Evolutionary conservation across 2,888 invertebrate species (phyloP).

Genomic region (Melinaea marsaeus): DNA sequence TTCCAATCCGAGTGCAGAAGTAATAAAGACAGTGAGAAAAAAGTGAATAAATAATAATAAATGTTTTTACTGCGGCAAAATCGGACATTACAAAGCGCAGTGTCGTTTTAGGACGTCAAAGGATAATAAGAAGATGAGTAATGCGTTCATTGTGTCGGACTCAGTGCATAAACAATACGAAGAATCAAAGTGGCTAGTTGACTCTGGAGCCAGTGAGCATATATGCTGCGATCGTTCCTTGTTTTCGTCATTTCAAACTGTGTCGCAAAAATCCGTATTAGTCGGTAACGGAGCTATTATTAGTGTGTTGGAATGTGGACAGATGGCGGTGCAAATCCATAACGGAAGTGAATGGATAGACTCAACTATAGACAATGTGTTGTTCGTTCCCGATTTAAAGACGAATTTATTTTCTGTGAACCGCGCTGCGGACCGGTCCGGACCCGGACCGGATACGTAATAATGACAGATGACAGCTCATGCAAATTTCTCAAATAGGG

Average conservation of each 20-base stretch:
- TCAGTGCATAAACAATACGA: conserved; percentile 7
- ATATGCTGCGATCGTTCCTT: conserved; percentile 31
- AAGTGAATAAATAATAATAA: too few relatives aligned
- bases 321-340: conserved; percentile 30
- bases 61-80: conserved; percentile 12
- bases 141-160: conserved; percentile 15
- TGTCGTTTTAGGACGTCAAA: conserved; percentile 13
- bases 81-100: conserved; percentile 13
- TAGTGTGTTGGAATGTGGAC: conserved; percentile 29
- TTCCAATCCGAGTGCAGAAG: too few relatives aligned
- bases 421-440: conserved; percentile 25
- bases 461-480: conserved; percentile 27
- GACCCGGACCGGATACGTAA: conserved; percentile 37
- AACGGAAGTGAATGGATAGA: conserved; percentile 29
- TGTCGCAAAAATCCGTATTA: conserved; percentile 22
- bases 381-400: conserved; percentile 33
- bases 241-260: conserved; percentile 26
- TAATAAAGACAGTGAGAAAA: too few relatives aligned
- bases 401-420: conserved; percentile 31
- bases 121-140: conserved; percentile 14
- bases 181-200: conserved; percentile 31
- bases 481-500: conserved; percentile 26
- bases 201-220: conserved; percentile 32
- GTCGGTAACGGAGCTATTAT: conserved; percentile 29
- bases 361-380: conserved; percentile 30